Conservation (phyloP, 2,888 invertebrate species). For the Drosophila incognita region DNA sequence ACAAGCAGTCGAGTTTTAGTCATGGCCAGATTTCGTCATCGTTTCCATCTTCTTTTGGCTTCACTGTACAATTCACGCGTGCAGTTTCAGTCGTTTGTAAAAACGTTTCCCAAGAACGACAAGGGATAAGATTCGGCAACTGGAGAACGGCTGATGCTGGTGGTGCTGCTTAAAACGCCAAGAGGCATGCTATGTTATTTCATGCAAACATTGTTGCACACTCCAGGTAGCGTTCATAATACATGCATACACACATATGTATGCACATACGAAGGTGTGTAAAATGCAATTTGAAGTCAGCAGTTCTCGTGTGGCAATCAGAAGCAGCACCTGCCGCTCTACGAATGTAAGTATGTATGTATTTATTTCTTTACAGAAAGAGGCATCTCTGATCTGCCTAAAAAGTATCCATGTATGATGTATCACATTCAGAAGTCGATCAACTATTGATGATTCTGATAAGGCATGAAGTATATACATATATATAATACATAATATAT, state of each 20-base stretch:
- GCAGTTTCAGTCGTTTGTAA: conserved; percentile 44
- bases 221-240: not conserved
- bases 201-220: conserved; percentile 60
- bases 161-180: conserved; percentile 20
- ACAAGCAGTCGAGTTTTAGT: conserved; percentile 52
- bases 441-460: not conserved
- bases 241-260: not conserved
- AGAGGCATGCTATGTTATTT: conserved; percentile 43
- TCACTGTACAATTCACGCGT: conserved; percentile 41
- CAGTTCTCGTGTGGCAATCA: not conserved
- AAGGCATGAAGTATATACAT: not conserved
- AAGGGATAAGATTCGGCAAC: conserved; percentile 7
- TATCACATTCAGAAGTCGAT: not conserved
- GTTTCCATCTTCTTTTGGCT: not conserved
- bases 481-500: not conserved
- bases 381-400: not conserved
- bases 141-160: conserved; percentile 18
- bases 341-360: not conserved
- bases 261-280: not conserved
- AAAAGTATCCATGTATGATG: not conserved
- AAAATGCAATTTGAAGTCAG: conserved; percentile 6
- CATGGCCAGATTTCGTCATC: conserved; percentile 28
- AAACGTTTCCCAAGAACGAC: conserved; percentile 56
- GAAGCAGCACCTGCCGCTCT: not conserved
- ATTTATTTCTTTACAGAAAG: not conserved